Evolutionary conservation across 2,797 vertebrate genomes (phyloP).

Genomic region (Rhadinocentrus ornatus): DNA sequence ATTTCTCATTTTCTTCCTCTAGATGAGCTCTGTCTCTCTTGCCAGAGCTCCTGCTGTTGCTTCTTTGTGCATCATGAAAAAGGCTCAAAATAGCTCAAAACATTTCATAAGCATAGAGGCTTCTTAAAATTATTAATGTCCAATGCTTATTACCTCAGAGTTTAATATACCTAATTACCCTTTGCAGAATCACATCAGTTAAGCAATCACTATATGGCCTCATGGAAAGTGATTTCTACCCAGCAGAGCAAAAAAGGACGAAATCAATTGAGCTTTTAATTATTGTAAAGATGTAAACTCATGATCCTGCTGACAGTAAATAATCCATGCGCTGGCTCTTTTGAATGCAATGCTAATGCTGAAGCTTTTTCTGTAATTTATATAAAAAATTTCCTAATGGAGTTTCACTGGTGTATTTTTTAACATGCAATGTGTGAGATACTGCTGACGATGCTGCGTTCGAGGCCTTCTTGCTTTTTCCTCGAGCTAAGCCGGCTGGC

Average conservation of each 20-base stretch:
- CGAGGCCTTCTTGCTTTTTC: constrained; percentile 51
- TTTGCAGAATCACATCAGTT: constrained; percentile 54
- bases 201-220: constrained; percentile 55
- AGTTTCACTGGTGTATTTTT: constrained; percentile 33
- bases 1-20: constrained; percentile 32
- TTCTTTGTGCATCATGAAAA: constrained; percentile 40
- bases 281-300: constrained; percentile 63
- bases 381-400: constrained; percentile 26
- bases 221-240: constrained; percentile 48
- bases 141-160: constrained; percentile 51
- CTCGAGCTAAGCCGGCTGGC: constrained; percentile 54
- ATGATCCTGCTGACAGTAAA: constrained; percentile 47
- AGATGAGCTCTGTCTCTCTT: constrained; percentile 21
- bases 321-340: constrained; percentile 22
- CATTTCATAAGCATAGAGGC: constrained; percentile 49
- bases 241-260: constrained; percentile 58
- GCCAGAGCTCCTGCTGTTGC: constrained; percentile 16
- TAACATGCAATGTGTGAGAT: constrained; percentile 23
- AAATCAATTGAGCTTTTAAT: constrained; percentile 72
- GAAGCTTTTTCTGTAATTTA: constrained; percentile 13
- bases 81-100: constrained; percentile 52
- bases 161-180: constrained; percentile 69
- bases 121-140: constrained; percentile 58
- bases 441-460: constrained; percentile 59
- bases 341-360: constrained; percentile 28